These are phyloP conservation scores for Threskiornis aethiopicus DNA, from an alignment of 2,797 vertebrate species.

Conservation along the genomic window DNA sequence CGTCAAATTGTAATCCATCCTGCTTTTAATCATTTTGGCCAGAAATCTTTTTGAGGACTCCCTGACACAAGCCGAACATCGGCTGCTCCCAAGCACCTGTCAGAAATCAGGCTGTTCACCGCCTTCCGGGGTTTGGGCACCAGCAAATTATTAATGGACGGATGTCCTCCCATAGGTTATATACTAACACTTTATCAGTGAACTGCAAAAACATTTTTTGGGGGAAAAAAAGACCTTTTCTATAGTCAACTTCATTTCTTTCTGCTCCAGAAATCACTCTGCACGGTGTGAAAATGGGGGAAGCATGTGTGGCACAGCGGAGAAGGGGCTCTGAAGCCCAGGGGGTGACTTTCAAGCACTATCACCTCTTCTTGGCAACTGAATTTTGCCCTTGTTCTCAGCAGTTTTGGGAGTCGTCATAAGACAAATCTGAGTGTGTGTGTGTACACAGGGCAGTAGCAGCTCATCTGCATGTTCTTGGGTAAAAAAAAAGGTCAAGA, in stretches of 20 bases:
- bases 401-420: neutral
- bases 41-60: neutral
- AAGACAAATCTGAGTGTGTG: neutral
- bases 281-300: neutral
- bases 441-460: neutral
- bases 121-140: neutral
- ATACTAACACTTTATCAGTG: neutral
- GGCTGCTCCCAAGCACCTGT: rapidly evolving
- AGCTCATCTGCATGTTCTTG: neutral
- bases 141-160: neutral
- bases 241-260: neutral
- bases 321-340: neutral
- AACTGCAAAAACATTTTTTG: neutral
- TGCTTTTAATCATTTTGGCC: neutral
- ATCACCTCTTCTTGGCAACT: neutral
- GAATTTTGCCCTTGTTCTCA: neutral
- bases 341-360: neutral
- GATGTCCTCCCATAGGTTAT: neutral
- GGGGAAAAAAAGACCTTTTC: neutral
- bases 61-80: neutral
- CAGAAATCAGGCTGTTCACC: neutral
- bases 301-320: neutral
- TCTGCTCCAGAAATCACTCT: neutral
- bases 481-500: neutral
- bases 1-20: neutral